Base-by-base conservation (phyloP, 2,888 invertebrate species). In the Mystacides longicornis region DNA sequence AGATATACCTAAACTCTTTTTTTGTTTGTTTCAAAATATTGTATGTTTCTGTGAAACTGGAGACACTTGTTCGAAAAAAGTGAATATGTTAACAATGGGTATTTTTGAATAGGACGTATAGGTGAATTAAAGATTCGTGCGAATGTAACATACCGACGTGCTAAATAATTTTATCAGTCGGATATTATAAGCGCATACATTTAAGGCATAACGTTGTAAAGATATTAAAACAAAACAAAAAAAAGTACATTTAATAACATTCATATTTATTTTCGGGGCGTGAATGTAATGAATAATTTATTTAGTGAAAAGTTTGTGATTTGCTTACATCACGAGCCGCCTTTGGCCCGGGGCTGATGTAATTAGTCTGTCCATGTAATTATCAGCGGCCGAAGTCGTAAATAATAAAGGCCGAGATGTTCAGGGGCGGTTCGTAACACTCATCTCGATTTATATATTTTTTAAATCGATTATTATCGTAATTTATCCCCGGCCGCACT, bases 321-420 rank as follows among this genome's bases (percentile, higher is more conserved):
- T 37, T 37, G 37, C 37, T 37, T 37, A 46, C 53, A 48, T 47
- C 56, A 53, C 57, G 58, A 54, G 56, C 60, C 56, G 60, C 60
- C 60, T 23, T 55, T 54, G 68, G 67, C 66, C 64, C 67, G 68
- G 67, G 69, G 71, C 73, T 73, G 73, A 73, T 69, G 72, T 74
- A 74, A 74, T 74, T 74, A 74, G 73, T 73, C 72, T 73, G 72
- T 73, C 69, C 74, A 71, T 73, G 73, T 73, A 74, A 74, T 73
- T 74, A 74, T 72, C 73, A 67, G 66, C 61, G 66, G 64, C 65
- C 67, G 67, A 58, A 60, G 67, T 70, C 66, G 67, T 68, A 68
- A 71, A 72, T 73, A 73, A 71, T 71, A 72, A 65, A 64, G 51
- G 54, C 37, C 27, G 47, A 31, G 52, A 47, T 42, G 46, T 21